Evolutionary conservation across 23 tunicate species (phyloP), one percentile per base, ranked within the genome.

Genomic region (Diplosoma virens): DNA sequence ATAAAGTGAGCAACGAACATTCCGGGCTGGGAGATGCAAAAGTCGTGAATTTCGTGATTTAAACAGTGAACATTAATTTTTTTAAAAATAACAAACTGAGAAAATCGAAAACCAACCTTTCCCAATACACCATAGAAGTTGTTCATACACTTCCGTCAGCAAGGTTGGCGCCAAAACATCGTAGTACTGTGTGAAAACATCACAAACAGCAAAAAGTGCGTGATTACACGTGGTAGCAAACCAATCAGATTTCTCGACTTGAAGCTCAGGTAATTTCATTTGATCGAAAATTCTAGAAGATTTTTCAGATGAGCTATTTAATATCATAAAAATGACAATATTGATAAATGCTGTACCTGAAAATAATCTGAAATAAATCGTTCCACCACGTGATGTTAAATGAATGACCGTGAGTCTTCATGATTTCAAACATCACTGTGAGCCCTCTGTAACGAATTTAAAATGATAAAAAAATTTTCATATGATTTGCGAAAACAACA

Each of bases 211-310:
- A 70, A 95, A 95, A 48, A 95, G 50, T 1, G 99, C 99, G 64
- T 95, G 99, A 58, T 95, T 89, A 61, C 99, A 95, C 25, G 99
- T 95, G 23, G 99, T 95, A 0, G 95, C 99, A 48, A 95, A 89
- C 99, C 99, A 95, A 70, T 95, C 99, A 32, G 98, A 81, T 70
- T 83, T 79, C 72, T 95, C 99, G 20, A 89, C 65, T 64, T 92
- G 97, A 24, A 55, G 81, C 32, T 95, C 99, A 23, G 99, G 99
- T 25, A 95, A 67, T 55, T 95, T 95, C 93, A 95, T 89, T 48
- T 92, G 97, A 71, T 95, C 99, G 33, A 95, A 95, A 18, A 95
- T 92, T 33, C 99, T 92, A 74, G 34, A 67, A 67, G 11, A 45
- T 45, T n/a, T n/a, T n/a, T n/a, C 9, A 41, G 11, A 41, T 14